Evolutionary conservation across 2,113 vertebrate species (phyloP).

Genomic region (Rafetus swinhoei): DNA sequence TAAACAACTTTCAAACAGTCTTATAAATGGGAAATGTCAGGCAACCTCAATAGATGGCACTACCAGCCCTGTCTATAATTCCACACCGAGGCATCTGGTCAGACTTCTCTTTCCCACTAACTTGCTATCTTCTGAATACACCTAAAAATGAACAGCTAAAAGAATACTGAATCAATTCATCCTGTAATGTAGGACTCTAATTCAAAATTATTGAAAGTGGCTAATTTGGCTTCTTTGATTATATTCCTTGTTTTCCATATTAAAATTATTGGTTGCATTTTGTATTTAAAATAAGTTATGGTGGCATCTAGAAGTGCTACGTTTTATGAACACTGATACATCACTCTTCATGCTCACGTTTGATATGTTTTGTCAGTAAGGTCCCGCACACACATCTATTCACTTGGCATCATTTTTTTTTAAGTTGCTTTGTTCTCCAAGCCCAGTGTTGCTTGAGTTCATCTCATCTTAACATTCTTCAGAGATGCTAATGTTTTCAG

Average conservation of each 20-base stretch:
- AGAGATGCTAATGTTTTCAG: not conserved
- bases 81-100: not conserved
- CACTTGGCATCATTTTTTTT: slow-evolving; percentile 8
- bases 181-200: rapidly evolving
- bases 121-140: not conserved
- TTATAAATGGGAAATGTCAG: not conserved
- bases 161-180: slow-evolving; percentile 28
- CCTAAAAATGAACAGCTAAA: slow-evolving; percentile 8
- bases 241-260: slow-evolving; percentile 54
- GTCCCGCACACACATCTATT: slow-evolving; percentile 1
- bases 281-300: not conserved
- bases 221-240: not conserved
- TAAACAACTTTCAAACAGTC: not conserved
- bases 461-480: not conserved
- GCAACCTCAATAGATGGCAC: not conserved
- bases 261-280: not conserved
- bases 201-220: not conserved
- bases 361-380: slow-evolving; percentile 41
- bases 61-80: not conserved
- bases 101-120: not conserved
- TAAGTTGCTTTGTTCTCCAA: not conserved
- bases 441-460: not conserved
- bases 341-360: slow-evolving; percentile 46
- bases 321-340: slow-evolving; percentile 51
- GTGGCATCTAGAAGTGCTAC: slow-evolving; percentile 35